Conservation (phyloP, 2,113 vertebrate species). For the Psammodynastes pulverulentus region DNA sequence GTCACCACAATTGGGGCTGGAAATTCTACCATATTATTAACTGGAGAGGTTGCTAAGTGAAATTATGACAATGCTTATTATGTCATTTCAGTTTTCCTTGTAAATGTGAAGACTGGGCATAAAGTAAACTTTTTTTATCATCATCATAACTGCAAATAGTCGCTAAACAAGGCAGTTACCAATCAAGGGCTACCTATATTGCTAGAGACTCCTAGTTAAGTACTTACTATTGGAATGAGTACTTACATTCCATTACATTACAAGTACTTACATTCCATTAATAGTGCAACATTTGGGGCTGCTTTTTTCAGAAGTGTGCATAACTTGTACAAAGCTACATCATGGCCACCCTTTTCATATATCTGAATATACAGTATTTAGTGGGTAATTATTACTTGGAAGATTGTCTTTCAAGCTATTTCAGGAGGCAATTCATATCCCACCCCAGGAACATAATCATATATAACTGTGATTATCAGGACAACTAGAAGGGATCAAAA, state of each 20-base stretch:
- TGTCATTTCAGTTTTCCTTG: neutral
- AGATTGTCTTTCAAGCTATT: neutral
- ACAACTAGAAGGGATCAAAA: neutral
- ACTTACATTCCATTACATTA: too few species aligned
- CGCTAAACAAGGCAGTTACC: neutral
- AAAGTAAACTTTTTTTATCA: neutral
- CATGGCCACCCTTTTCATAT: neutral
- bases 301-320: neutral
- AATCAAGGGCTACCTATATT: neutral
- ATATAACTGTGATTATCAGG: neutral
- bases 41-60: neutral
- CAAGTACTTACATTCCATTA: neutral
- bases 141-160: neutral
- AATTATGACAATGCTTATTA: neutral
- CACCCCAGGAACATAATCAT: neutral
- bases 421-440: neutral
- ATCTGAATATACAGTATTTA: too few species aligned
- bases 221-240: neutral
- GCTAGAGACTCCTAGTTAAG: neutral
- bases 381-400: neutral
- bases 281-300: neutral
- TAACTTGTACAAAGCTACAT: neutral
- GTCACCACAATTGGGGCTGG: neutral
- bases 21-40: neutral
- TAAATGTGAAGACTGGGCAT: neutral